Conservation (phyloP, 2,113 vertebrate genomes). For the Leptodactylus fuscus region DNA sequence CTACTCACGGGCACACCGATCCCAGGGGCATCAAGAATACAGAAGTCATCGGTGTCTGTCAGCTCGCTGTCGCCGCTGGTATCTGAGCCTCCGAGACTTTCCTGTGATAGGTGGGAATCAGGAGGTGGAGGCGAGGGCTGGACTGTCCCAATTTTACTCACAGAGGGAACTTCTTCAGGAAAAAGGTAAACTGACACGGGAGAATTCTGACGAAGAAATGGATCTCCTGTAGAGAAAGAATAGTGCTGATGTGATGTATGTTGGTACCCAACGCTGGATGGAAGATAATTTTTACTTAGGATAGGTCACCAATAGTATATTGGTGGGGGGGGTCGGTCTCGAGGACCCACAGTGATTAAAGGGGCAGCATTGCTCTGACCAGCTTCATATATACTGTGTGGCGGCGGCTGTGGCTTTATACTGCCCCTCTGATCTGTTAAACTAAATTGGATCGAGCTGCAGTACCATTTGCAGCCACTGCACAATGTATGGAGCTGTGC, state of each 20-base stretch:
- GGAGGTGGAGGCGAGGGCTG: slow-evolving; percentile 51
- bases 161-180: slow-evolving; percentile 77
- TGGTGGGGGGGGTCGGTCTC: no score
- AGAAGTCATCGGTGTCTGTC: slow-evolving; percentile 90
- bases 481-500: no score
- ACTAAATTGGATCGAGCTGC: no score
- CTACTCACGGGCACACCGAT: slow-evolving; percentile 86
- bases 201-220: slow-evolving; percentile 73
- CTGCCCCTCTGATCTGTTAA: no score
- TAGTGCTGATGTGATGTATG: neutral
- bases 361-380: no score
- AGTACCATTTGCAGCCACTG: no score
- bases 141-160: slow-evolving; percentile 59
- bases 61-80: slow-evolving; percentile 74
- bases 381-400: no score
- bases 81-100: slow-evolving; percentile 70
- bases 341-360: no score
- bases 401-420: no score
- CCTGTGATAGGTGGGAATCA: slow-evolving; percentile 45
- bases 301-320: no score
- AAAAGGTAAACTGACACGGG: slow-evolving; percentile 89
- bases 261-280: neutral
- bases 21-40: slow-evolving; percentile 90
- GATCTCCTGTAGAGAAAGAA: slow-evolving; percentile 68
- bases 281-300: no score